Evolutionary conservation across 2,888 invertebrate species (phyloP).

Genomic region (Strigamia maritima): DNA sequence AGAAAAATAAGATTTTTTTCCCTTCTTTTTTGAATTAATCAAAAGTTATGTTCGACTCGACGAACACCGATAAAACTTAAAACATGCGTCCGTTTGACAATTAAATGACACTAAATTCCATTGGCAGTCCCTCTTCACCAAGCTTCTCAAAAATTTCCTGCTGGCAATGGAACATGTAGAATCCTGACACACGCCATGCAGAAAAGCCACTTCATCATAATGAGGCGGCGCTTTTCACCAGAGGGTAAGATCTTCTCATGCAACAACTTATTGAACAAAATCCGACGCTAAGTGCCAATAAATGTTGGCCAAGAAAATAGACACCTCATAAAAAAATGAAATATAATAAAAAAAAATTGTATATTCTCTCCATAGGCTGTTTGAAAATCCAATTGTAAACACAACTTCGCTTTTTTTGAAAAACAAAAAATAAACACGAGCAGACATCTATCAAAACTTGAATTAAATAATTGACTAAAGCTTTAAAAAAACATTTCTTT

Average conservation of each 20-base stretch:
- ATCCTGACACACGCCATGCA: not conserved
- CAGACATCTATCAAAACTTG: too few relatives aligned
- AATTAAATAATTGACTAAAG: too few relatives aligned
- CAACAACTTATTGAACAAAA: not conserved
- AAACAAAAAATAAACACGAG: too few relatives aligned
- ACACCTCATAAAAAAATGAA: not conserved
- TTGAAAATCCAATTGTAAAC: too few relatives aligned
- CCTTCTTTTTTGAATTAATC: not conserved
- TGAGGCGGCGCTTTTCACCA: constrained; percentile 22
- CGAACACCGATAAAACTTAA: not conserved
- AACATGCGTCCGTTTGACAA: not conserved
- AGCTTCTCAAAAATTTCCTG: constrained; percentile 3
- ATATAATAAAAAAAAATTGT: not conserved
- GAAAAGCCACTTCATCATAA: constrained; percentile 12
- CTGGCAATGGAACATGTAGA: not conserved
- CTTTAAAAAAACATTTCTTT: too few relatives aligned
- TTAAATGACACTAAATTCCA: constrained; percentile 19
- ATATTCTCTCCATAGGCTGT: not conserved
- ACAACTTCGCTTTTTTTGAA: too few relatives aligned
- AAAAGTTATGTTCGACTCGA: not conserved
- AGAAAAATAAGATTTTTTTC: too few relatives aligned
- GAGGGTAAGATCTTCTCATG: not conserved
- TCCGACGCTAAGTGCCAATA: constrained; percentile 1
- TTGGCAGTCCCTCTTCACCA: not conserved
- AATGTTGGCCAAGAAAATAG: not conserved